phyloP scores from a whole-genome alignment of 2,113 vertebrate genomes.

The Sebastes fasciatus region DNA sequence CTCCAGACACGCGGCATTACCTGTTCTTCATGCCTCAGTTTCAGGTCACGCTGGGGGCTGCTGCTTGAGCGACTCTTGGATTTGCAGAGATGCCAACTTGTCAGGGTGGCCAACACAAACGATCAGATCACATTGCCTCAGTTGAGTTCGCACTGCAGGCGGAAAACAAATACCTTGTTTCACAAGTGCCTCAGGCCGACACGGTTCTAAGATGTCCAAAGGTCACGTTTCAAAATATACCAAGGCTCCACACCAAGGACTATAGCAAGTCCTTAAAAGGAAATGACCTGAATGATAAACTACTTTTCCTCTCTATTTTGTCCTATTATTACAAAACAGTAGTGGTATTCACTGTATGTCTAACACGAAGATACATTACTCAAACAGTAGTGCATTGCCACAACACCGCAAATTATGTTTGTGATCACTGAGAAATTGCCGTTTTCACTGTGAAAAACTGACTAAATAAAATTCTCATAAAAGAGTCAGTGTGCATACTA shows the following conservation, averaged over 20 bases:
- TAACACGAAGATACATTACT: not conserved
- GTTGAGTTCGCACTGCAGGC: slow-evolving; percentile 86
- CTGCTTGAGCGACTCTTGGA: slow-evolving; percentile 57
- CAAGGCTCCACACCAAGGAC: not conserved
- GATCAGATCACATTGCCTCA: slow-evolving; percentile 90
- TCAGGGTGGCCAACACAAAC: slow-evolving; percentile 84
- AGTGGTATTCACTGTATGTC: not conserved
- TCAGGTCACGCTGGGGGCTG: slow-evolving; percentile 11
- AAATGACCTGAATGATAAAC: not conserved
- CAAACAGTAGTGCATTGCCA: not conserved
- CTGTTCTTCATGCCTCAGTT: slow-evolving; percentile 45
- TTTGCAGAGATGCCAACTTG: slow-evolving; percentile 68
- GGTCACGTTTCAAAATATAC: not conserved
- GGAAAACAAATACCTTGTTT: slow-evolving; percentile 51
- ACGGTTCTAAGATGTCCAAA: not conserved
- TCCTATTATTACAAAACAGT: slow-evolving; percentile 11
- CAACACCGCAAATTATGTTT: not conserved
- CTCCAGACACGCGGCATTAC: slow-evolving; percentile 35
- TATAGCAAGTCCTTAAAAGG: not conserved
- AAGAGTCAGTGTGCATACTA: not conserved
- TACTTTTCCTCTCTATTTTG: not conserved
- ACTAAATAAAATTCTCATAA: not conserved
- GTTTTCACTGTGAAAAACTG: not conserved
- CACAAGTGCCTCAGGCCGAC: slow-evolving; percentile 3
- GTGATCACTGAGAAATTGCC: not conserved